Evolutionary conservation across 2,113 vertebrate genomes (phyloP).

Genomic region (Varanus salvator): DNA sequence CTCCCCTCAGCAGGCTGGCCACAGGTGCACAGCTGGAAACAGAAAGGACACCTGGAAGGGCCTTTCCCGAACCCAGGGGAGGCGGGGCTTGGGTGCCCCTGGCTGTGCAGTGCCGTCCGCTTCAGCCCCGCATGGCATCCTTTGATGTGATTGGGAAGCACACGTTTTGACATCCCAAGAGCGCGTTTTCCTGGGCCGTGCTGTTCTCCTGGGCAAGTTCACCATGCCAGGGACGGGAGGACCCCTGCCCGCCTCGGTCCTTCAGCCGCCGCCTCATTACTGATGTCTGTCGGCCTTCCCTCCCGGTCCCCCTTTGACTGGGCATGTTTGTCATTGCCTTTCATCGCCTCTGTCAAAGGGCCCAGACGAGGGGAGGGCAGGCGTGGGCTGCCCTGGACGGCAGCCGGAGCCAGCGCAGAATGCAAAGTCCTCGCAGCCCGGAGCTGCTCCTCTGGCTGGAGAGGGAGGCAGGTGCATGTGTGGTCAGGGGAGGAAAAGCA

Average conservation of each 20-base stretch:
- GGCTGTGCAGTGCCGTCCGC: no score
- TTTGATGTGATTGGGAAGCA: no score
- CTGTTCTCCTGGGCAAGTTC: no score
- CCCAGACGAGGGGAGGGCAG: neutral
- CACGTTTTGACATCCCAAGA: neutral
- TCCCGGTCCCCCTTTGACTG: neutral
- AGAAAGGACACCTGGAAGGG: neutral
- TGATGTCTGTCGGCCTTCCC: neutral
- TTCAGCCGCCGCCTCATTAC: neutral
- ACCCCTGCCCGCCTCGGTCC: neutral
- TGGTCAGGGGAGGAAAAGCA: no score
- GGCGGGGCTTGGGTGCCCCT: no score
- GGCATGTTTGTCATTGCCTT: neutral
- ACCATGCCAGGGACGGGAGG: neutral
- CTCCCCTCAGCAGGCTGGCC: no score
- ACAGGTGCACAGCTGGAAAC: neutral
- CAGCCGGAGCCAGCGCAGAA: neutral
- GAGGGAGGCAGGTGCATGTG: no score
- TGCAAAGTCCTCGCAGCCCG: neutral
- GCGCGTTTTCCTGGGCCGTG: neutral
- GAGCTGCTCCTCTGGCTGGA: neutral
- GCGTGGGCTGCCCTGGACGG: neutral
- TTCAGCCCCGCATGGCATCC: neutral
- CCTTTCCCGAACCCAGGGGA: neutral
- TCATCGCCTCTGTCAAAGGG: neutral